A percentile compares a stretch with the other conserved stretches of the same genome.
These are phyloP conservation scores for Ooceraea biroi DNA, from an alignment of 1,140 invertebrate species.

Conservation along the genomic window DNA sequence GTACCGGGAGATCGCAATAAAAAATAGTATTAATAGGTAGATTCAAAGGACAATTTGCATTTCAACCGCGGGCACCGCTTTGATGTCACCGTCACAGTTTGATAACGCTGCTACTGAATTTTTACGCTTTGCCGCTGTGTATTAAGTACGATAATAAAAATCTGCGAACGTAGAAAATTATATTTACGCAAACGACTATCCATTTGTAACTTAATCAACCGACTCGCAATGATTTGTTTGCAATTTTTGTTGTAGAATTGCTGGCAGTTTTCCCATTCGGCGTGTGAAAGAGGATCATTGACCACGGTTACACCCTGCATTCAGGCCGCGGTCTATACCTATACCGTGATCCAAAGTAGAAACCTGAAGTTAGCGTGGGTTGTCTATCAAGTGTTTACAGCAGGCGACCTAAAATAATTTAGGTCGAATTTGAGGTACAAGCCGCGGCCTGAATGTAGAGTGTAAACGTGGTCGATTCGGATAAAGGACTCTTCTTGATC, in stretches of 20 bases:
- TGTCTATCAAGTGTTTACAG: too few species aligned
- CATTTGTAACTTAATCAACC: constrained; percentile 11
- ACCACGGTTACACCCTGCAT: too few species aligned
- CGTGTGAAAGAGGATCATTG: constrained; percentile 64
- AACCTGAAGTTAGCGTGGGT: too few species aligned
- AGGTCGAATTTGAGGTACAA: too few species aligned
- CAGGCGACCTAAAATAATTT: too few species aligned
- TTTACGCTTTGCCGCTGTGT: not conserved
- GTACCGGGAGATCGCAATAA: constrained; percentile 15
- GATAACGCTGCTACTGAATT: constrained; percentile 21
- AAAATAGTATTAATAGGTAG: constrained; percentile 57
- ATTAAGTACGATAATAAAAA: constrained; percentile 51
- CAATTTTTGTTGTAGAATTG: not conserved
- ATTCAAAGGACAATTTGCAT: constrained; percentile 53
- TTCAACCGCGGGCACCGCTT: constrained; percentile 44
- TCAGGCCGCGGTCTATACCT: too few species aligned
- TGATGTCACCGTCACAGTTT: constrained; percentile 41
- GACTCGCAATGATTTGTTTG: constrained; percentile 1
- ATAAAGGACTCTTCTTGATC: constrained; percentile 71
- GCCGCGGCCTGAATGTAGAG: too few species aligned
- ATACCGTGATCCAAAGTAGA: too few species aligned
- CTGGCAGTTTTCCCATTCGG: constrained; percentile 3
- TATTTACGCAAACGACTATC: constrained; percentile 24
- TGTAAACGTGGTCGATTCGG: too few species aligned
- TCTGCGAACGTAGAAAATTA: constrained; percentile 16